A percentile compares a stretch with the other conserved stretches of the same genome.
phyloP scores from a whole-genome alignment of 2,113 vertebrate genomes.

The Coracopsis vasa region DNA sequence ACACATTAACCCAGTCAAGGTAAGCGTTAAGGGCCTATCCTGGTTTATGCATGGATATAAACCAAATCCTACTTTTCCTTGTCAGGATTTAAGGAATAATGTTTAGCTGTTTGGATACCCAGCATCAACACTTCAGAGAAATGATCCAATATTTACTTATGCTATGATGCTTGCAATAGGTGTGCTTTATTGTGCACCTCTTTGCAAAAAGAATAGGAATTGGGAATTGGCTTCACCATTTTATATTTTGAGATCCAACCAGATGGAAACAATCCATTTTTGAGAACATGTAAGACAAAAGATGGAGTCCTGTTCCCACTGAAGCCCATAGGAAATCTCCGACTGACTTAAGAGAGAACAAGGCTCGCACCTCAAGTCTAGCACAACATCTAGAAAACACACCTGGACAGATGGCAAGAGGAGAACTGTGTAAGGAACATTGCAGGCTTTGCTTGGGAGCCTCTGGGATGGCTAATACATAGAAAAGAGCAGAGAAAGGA shows the following conservation, averaged over 20 bases:
- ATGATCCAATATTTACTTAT: rapidly evolving
- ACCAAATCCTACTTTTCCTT: background rate
- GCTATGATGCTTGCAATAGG: background rate
- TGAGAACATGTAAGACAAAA: background rate
- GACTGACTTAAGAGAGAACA: background rate
- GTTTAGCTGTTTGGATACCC: background rate
- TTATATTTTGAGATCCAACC: background rate
- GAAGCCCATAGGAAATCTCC: background rate
- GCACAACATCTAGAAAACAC: background rate
- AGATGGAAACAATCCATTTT: background rate
- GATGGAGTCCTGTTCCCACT: background rate
- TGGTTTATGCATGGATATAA: background rate
- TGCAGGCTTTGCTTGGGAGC: background rate
- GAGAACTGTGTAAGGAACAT: background rate
- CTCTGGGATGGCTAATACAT: background rate
- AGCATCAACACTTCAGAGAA: background rate
- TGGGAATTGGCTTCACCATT: background rate
- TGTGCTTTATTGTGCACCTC: background rate
- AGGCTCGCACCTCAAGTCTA: background rate
- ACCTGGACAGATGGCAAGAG: background rate
- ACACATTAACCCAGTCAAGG: background rate
- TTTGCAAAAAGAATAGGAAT: background rate
- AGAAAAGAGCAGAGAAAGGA: background rate
- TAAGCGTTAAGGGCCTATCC: background rate
- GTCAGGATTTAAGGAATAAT: background rate